These are phyloP conservation scores for Papilio helenus DNA, from an alignment of 1,140 invertebrate species.

Conservation along the genomic window DNA sequence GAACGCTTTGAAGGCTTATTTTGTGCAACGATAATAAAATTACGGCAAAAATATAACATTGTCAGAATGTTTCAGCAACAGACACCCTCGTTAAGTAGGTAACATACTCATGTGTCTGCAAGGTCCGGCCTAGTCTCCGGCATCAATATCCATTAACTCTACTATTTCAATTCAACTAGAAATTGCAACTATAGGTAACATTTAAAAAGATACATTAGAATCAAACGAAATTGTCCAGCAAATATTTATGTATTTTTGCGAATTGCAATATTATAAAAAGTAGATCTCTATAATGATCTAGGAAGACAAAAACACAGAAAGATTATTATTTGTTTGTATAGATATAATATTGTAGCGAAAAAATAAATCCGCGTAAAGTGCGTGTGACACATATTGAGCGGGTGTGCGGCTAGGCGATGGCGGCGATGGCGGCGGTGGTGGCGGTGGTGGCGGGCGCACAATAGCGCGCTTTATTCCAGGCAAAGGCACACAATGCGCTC, in stretches of 20 bases:
- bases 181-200: too few relatives aligned
- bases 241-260: neutral
- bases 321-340: neutral
- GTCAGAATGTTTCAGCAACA: neutral
- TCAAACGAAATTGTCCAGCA: neutral
- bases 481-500: neutral
- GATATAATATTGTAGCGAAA: neutral
- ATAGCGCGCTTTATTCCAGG: conserved; percentile 14
- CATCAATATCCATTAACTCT: neutral
- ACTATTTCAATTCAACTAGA: neutral
- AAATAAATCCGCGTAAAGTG: neutral
- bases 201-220: neutral
- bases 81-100: neutral
- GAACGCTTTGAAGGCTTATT: neutral
- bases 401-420: neutral
- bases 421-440: neutral
- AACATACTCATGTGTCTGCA: neutral
- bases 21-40: neutral
- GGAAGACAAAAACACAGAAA: neutral
- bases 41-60: neutral
- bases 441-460: neutral
- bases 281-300: neutral
- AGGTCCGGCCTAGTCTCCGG: neutral
- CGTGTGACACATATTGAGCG: conserved; percentile 19
- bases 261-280: neutral